A percentile compares a stretch with the other conserved stretches of the same genome.
Conservation (phyloP, 2,113 vertebrate genomes). For the Prunella himalayana region DNA sequence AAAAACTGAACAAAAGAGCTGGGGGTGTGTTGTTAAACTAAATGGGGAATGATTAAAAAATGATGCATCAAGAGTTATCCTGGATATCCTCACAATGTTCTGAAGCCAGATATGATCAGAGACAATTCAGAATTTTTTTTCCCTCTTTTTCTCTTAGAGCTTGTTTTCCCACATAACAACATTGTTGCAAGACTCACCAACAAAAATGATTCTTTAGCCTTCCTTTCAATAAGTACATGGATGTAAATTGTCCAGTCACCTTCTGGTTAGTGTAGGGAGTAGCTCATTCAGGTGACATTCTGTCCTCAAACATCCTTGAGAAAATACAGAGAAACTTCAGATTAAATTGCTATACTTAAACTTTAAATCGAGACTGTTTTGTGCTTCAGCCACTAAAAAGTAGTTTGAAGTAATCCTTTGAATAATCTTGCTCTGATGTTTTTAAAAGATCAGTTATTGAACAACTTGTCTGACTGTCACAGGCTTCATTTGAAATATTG, state of each 20-base stretch:
- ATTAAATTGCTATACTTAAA: neutral
- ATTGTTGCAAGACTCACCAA: neutral
- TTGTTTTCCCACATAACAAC: neutral
- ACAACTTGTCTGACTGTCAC: neutral
- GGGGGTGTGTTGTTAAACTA: neutral
- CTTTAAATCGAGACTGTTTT: neutral
- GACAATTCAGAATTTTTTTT: neutral
- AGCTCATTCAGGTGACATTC: neutral
- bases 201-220: neutral
- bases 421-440: neutral
- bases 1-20: neutral
- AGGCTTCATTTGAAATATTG: neutral
- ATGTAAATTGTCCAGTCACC: neutral
- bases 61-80: neutral
- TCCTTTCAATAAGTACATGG: neutral
- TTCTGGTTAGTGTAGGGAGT: slow-evolving; percentile 40
- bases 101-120: neutral
- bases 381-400: neutral
- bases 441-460: neutral
- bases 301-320: slow-evolving; percentile 12
- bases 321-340: slow-evolving; percentile 39
- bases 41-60: neutral
- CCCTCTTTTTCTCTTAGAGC: neutral
- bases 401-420: neutral
- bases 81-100: neutral